phyloP scores from a whole-genome alignment of 2,888 invertebrate genomes.

The Alcis repandata region DNA sequence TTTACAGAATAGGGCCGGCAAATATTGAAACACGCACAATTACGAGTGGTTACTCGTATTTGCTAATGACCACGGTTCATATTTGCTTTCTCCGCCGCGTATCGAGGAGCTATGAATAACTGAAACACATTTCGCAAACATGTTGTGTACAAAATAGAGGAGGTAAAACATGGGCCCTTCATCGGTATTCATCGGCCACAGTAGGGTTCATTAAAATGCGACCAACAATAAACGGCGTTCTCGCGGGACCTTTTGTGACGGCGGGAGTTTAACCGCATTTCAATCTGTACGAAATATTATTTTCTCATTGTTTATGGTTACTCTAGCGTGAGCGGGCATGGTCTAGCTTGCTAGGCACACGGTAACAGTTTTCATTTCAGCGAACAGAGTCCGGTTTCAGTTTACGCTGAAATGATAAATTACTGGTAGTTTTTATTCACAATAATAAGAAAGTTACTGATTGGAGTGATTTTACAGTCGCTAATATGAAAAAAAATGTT shows the following conservation, averaged over 20 bases:
- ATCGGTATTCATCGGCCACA: slow-evolving; percentile 77
- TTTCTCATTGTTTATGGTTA: slow-evolving; percentile 62
- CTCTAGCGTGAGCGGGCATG: slow-evolving; percentile 23
- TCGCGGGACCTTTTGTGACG: slow-evolving; percentile 74
- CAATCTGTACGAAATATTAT: slow-evolving; percentile 74
- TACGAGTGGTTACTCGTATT: slow-evolving; percentile 38
- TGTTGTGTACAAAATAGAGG: slow-evolving; percentile 55
- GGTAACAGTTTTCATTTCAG: slow-evolving; percentile 1
- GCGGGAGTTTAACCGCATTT: slow-evolving; percentile 75
- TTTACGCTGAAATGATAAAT: background rate
- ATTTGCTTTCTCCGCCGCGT: slow-evolving; percentile 31
- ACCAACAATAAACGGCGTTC: slow-evolving; percentile 75
- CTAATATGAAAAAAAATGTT: too few relatives aligned
- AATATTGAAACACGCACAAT: slow-evolving; percentile 39
- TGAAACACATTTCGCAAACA: slow-evolving; percentile 56
- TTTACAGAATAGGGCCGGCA: slow-evolving; percentile 18
- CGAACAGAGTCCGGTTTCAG: background rate
- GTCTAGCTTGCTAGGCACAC: slow-evolving; percentile 8
- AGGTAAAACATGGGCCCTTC: slow-evolving; percentile 59
- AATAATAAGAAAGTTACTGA: too few relatives aligned
- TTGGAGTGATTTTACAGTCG: too few relatives aligned
- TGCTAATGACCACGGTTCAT: slow-evolving; percentile 42
- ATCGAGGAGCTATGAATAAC: slow-evolving; percentile 45
- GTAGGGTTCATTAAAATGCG: slow-evolving; percentile 82
- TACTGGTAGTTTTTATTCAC: too few relatives aligned